Conservation (phyloP, 2,113 vertebrate species). For the Chrysochloris asiatica region DNA sequence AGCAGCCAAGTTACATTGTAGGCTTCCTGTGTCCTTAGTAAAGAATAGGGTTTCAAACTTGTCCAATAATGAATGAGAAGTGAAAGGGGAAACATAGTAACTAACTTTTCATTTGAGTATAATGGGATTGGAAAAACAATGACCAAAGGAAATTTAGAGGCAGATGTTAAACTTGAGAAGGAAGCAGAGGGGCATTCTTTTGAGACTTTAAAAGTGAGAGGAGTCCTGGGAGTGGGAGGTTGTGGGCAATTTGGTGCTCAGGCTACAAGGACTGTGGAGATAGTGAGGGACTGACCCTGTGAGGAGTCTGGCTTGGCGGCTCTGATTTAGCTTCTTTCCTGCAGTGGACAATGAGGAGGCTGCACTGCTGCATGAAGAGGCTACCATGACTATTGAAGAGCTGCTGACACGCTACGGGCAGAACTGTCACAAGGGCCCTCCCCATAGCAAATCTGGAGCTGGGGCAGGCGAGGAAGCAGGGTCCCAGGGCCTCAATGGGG, state of each 20-base stretch:
- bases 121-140: conserved; percentile 26
- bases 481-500: conserved; percentile 89
- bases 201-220: conserved; percentile 15
- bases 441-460: conserved; percentile 76
- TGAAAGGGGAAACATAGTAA: neutral
- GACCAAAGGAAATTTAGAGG: neutral
- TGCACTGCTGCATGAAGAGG: conserved; percentile 96
- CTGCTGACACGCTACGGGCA: conserved; percentile 96
- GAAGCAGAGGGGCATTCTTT: conserved; percentile 15
- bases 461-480: conserved; percentile 85
- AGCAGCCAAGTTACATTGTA: neutral
- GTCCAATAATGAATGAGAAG: conserved; percentile 24
- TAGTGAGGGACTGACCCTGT: neutral
- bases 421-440: conserved; percentile 90
- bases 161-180: neutral
- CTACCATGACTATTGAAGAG: conserved; percentile 99
- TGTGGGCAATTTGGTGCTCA: neutral
- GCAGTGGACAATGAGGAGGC: conserved; percentile 98
- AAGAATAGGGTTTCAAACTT: conserved; percentile 46
- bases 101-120: conserved; percentile 35
- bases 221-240: neutral
- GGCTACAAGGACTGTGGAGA: neutral
- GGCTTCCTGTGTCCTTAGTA: conserved; percentile 35
- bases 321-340: conserved; percentile 66
- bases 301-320: conserved; percentile 54